phyloP scores from a whole-genome alignment of 2,797 vertebrate genomes.

The Tarsius wallacei region DNA sequence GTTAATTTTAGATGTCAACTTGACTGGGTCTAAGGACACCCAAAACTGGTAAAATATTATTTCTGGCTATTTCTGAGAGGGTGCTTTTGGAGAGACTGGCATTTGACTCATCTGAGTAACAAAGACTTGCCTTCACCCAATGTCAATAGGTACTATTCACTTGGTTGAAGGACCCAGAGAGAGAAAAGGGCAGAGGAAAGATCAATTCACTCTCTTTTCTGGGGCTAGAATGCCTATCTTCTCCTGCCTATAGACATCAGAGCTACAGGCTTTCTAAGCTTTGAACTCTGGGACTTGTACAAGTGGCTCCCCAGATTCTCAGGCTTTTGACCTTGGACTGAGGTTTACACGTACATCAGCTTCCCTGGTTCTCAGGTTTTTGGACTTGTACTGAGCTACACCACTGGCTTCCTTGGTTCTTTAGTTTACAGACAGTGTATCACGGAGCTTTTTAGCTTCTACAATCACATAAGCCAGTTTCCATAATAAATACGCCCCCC shows the following conservation, averaged over 20 bases:
- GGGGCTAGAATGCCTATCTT: neutral
- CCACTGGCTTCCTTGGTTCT: neutral
- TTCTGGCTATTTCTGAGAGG: neutral
- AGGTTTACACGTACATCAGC: too few species aligned
- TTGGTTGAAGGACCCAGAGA: neutral
- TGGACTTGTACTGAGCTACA: neutral
- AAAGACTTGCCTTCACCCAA: neutral
- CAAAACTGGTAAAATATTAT: neutral
- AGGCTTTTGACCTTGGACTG: neutral
- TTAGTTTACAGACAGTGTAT: neutral
- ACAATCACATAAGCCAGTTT: neutral
- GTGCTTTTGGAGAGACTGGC: neutral
- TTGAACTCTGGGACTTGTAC: neutral
- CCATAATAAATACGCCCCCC: neutral
- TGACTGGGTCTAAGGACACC: neutral
- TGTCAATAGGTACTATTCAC: neutral
- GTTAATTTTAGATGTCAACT: neutral
- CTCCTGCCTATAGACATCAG: neutral
- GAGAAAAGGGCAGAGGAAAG: neutral
- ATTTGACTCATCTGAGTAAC: neutral
- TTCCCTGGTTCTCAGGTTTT: neutral
- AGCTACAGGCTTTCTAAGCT: neutral
- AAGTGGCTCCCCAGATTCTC: neutral
- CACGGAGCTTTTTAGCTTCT: neutral
- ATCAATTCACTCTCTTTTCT: too few species aligned